Evolutionary conservation across 2,888 invertebrate genomes (phyloP), one percentile per base, ranked within the genome.

Genomic region (Drosophila koepferae): DNA sequence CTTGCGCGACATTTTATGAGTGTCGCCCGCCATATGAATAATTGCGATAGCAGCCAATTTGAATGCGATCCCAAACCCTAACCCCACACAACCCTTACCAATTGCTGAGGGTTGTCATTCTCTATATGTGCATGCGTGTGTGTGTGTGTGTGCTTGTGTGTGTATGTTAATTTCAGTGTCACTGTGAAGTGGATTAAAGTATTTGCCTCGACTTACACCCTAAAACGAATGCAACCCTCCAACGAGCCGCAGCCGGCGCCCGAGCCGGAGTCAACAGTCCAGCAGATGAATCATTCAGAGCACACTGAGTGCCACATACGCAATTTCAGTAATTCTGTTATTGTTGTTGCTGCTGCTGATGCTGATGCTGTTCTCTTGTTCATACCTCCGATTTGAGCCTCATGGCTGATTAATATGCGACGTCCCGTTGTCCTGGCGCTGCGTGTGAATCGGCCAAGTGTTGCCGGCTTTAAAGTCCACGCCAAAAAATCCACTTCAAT

Each of bases 21-120:
- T 81, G 86, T 85, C 85, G 86, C 90, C n/a, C 86, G 90, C 86
- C 80, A 80, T 83, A 91, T 90, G 90, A 91, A 90, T 90, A 90
- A 91, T 89, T 89, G 89, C 87, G 83, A 90, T 89, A 83, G 85
- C 81, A 89, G 91, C 90, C 89, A 91, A 91, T 89, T 89, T 82
- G 86, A 90, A 87, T 90, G 74, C 77, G 66, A 31, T 1, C 18
- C n/a, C 43, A 7, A n/a, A 23, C 58, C 48, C 41, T n/a, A 23
- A 28, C 54, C 63, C 20, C n/a, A 16, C 40, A 6, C 67, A 41
- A 41, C 40, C 62, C 62, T 60, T 43, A 9, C 46, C 9, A 67
- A 28, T 40, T 68, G 76, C 79, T 46, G 72, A 70, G 71, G 84
- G 81, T 85, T 88, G 74, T 62, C 60, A 55, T 60, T 58, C 70